Conservation (phyloP, 23 tunicate genomes). For the Ascidia mentula region DNA sequence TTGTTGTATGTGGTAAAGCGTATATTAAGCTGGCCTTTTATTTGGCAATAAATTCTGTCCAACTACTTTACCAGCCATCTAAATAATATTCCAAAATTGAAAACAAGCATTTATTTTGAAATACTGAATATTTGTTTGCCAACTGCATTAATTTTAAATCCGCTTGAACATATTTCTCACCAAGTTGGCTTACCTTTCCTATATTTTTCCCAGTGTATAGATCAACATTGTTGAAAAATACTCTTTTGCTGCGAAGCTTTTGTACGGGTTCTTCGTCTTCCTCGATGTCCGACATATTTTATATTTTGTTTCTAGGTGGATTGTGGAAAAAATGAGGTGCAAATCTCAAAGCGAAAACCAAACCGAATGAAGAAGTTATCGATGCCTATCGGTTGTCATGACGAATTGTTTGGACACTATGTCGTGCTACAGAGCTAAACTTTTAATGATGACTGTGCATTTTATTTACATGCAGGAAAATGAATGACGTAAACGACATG, state of each 20-base stretch:
- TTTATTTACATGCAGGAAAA: too few relatives aligned
- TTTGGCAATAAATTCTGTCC: too few relatives aligned
- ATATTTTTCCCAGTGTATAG: constrained; percentile 62
- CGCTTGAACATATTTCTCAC: not conserved
- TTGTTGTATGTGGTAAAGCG: too few relatives aligned
- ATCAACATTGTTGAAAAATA: constrained; percentile 86
- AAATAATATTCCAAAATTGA: too few relatives aligned
- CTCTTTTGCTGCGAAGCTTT: constrained; percentile 71
- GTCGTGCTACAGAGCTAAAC: not conserved
- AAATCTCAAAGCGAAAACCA: not conserved
- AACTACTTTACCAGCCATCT: too few relatives aligned
- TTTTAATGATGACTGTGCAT: too few relatives aligned
- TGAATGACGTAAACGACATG: too few relatives aligned
- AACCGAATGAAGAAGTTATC: not conserved
- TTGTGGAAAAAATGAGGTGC: too few relatives aligned
- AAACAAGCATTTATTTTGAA: not conserved
- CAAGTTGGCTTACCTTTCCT: constrained; percentile 41
- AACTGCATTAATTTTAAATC: not conserved
- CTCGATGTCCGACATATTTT: constrained; percentile 49
- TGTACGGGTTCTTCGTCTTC: constrained; percentile 73
- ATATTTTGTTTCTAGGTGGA: too few relatives aligned
- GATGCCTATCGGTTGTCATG: not conserved
- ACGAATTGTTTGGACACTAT: not conserved
- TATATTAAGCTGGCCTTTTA: too few relatives aligned
- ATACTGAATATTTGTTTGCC: not conserved